Evolutionary conservation across 2,888 invertebrate genomes (phyloP).

Genomic region (Hirtodrosophila histrioides): DNA sequence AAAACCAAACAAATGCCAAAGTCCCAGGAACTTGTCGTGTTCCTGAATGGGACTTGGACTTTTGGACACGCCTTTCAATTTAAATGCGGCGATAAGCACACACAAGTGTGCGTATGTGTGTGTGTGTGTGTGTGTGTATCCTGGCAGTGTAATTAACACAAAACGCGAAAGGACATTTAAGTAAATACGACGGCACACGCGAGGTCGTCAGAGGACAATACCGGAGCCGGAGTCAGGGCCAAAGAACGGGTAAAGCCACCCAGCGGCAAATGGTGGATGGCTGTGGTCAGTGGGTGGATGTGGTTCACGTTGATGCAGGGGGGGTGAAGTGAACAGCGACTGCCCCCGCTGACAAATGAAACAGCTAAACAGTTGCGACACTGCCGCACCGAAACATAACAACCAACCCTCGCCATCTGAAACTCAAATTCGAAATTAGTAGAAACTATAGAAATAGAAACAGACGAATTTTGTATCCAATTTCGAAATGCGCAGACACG

Average conservation of each 20-base stretch:
- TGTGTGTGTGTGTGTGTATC: constrained; percentile 20
- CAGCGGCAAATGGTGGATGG: constrained; percentile 21
- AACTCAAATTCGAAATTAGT: constrained; percentile 54
- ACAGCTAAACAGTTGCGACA: constrained; percentile 63
- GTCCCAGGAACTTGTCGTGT: constrained; percentile 34
- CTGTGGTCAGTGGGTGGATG: constrained; percentile 23
- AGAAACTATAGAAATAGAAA: constrained; percentile 43
- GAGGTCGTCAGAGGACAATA: constrained; percentile 50
- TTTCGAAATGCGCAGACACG: constrained; percentile 73
- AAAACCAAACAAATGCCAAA: constrained; percentile 47
- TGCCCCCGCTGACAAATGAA: constrained; percentile 52
- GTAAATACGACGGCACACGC: constrained; percentile 63
- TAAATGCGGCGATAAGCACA: constrained; percentile 60
- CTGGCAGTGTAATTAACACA: constrained; percentile 65
- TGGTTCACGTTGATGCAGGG: constrained; percentile 1
- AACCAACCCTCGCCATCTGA: constrained; percentile 51
- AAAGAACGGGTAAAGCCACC: constrained; percentile 53
- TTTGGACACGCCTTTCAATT: constrained; percentile 76
- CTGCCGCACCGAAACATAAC: constrained; percentile 24
- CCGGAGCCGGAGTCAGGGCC: constrained; percentile 7
- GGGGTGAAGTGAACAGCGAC: constrained; percentile 8
- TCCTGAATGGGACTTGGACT: constrained; percentile 33
- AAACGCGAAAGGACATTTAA: constrained; percentile 72
- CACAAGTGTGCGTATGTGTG: constrained; percentile 11
- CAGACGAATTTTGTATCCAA: constrained; percentile 68